Conservation (phyloP, 2,888 invertebrate genomes). For the Lithophane ornitopus region DNA sequence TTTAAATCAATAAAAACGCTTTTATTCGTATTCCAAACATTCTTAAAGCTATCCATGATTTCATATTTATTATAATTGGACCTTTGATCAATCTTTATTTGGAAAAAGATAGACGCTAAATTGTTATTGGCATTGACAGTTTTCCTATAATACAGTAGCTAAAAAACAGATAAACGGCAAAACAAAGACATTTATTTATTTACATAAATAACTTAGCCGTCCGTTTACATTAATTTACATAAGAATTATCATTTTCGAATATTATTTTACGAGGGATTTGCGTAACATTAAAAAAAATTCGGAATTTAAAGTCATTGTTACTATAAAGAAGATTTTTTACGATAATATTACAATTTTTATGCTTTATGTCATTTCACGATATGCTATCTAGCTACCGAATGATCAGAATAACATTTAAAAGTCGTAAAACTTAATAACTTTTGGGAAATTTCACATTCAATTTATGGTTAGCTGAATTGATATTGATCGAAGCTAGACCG, state of each 20-base stretch:
- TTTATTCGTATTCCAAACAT: not conserved
- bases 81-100: conserved; percentile 6
- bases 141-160: conserved; percentile 18
- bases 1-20: not conserved
- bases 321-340: conserved; percentile 30
- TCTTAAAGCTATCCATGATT: not conserved
- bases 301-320: conserved; percentile 36
- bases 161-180: conserved; percentile 12
- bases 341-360: conserved; percentile 37
- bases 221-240: conserved; percentile 37
- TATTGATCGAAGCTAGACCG: conserved; percentile 28
- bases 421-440: conserved; percentile 67
- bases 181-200: conserved; percentile 37
- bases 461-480: conserved; percentile 41
- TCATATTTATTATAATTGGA: not conserved
- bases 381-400: conserved; percentile 76
- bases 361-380: conserved; percentile 69
- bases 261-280: conserved; percentile 33
- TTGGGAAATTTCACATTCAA: conserved; percentile 44
- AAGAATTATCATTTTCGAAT: conserved; percentile 12
- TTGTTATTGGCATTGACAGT: conserved; percentile 25
- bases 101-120: conserved; percentile 6
- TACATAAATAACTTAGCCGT: conserved; percentile 11
- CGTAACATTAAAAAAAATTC: conserved; percentile 11
- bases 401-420: conserved; percentile 73